phyloP scores from a whole-genome alignment of 2,888 invertebrate genomes.

The Tenthredo notha region DNA sequence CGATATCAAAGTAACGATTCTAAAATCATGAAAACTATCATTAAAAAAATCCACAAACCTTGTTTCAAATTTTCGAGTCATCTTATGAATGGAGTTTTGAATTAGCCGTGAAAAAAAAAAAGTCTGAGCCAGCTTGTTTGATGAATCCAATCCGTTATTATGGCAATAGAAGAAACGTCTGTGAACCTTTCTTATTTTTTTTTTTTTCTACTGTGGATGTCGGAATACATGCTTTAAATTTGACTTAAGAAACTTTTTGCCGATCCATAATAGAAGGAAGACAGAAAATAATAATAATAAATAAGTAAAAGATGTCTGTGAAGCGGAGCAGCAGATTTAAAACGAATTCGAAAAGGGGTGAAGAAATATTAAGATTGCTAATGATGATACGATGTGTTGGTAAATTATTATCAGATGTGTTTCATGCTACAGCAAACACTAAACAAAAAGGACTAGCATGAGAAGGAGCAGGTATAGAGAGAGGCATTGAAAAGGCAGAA shows the following conservation, averaged over 20 bases:
- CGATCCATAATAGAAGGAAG: not conserved
- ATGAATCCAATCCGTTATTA: too few species aligned
- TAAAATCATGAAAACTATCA: too few species aligned
- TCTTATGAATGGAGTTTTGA: not conserved
- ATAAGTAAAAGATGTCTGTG: not conserved
- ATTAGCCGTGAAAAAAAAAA: not conserved
- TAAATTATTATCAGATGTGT: not conserved
- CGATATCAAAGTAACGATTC: too few species aligned
- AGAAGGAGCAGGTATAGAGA: not conserved
- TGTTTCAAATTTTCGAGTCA: not conserved
- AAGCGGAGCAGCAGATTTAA: not conserved
- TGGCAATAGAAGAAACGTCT: not conserved
- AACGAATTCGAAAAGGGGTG: not conserved
- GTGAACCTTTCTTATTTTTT: too few species aligned
- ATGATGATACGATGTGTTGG: not conserved
- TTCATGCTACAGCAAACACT: not conserved
- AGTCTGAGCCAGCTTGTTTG: too few species aligned
- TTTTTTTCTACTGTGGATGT: not conserved
- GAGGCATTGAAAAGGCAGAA: slow-evolving; percentile 18
- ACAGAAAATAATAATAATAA: not conserved
- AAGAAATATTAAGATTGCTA: not conserved
- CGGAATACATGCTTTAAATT: not conserved
- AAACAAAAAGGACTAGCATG: too few species aligned
- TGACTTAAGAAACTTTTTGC: not conserved
- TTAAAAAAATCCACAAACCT: too few species aligned